These are phyloP conservation scores for Drosophila murphyi DNA, from an alignment of 1,140 invertebrate genomes.

Conservation along the genomic window DNA sequence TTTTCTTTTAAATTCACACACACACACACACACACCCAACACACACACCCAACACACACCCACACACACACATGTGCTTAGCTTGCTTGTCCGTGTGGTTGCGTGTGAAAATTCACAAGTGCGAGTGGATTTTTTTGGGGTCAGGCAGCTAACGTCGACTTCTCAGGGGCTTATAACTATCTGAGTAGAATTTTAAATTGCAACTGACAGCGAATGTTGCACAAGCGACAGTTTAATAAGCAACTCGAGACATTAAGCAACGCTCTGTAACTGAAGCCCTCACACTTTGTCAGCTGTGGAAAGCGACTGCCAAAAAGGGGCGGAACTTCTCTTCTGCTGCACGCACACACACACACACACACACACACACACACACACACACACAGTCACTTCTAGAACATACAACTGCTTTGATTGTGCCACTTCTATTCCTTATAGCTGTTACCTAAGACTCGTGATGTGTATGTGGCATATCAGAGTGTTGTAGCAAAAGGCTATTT, in stretches of 20 bases:
- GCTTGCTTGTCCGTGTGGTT: constrained; percentile 6
- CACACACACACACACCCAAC: constrained; percentile 3
- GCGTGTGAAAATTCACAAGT: constrained; percentile 64
- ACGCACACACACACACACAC: too few species aligned
- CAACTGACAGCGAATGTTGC: constrained; percentile 20
- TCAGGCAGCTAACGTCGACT: neutral
- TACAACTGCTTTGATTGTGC: neutral
- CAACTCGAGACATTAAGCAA: constrained; percentile 26
- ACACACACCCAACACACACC: neutral
- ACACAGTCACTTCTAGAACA: neutral
- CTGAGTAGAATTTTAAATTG: constrained; percentile 25
- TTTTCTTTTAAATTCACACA: constrained; percentile 33
- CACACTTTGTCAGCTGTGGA: neutral
- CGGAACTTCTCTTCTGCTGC: neutral
- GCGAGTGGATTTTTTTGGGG: constrained; percentile 30
- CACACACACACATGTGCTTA: neutral
- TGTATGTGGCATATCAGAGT: too few species aligned
- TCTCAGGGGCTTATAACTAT: constrained; percentile 8
- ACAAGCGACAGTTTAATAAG: constrained; percentile 36
- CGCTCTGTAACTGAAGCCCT: constrained; percentile 4
- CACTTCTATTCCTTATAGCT: neutral
- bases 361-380: neutral
- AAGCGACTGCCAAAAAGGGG: neutral
- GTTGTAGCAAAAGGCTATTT: too few species aligned
- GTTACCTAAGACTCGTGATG: too few species aligned